Conservation (phyloP, 2,888 invertebrate genomes). For the Yponomeuta malinellus region DNA sequence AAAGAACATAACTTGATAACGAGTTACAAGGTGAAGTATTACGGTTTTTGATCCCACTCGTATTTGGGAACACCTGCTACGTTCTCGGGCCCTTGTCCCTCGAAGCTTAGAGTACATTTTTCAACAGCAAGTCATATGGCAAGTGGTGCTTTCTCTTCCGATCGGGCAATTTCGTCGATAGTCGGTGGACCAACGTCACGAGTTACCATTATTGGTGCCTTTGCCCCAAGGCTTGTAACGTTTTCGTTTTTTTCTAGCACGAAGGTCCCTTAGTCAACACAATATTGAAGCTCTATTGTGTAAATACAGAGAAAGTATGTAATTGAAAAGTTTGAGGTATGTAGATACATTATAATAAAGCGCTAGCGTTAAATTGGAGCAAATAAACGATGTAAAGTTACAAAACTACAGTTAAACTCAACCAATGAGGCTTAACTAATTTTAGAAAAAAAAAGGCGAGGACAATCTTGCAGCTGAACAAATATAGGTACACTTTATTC, state of each 20-base stretch:
- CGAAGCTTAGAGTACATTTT: neutral
- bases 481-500: neutral
- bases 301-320: neutral
- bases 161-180: slow-evolving; percentile 12
- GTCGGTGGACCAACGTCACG: slow-evolving; percentile 6
- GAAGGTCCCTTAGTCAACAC: neutral
- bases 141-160: slow-evolving; percentile 14
- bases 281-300: neutral
- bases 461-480: neutral
- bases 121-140: neutral
- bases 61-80: neutral
- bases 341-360: too few species aligned
- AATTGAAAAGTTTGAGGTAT: too few species aligned
- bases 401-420: neutral
- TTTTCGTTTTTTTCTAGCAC: slow-evolving; percentile 1
- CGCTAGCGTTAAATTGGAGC: too few species aligned
- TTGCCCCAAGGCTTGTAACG: neutral
- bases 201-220: slow-evolving; percentile 8
- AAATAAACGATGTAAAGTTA: neutral
- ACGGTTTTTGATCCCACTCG: neutral
- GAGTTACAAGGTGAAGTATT: slow-evolving; percentile 11
- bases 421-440: neutral
- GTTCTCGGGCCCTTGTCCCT: neutral
- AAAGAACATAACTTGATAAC: slow-evolving; percentile 7
- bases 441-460: neutral